Evolutionary conservation across 2,888 invertebrate genomes (phyloP), one percentile per base, ranked within the genome.

Genomic region (Metacarcinus magister): DNA sequence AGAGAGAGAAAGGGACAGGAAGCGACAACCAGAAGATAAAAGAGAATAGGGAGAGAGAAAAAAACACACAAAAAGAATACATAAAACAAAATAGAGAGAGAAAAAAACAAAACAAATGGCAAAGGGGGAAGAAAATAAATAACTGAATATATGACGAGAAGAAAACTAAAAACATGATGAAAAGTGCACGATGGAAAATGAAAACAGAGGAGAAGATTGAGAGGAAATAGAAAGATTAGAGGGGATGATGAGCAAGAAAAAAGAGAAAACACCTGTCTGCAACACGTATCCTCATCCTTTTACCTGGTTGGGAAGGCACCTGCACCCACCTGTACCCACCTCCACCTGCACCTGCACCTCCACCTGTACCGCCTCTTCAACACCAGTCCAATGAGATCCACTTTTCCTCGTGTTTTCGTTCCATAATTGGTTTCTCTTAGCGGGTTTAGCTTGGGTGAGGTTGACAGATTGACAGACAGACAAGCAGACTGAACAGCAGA

Each of bases 201-300:
- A 23, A 23, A 54, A 67, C 13, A 13, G 54, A 54, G 54, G 54
- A 54, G 54, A 13, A 19, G 13, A 67, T n/a, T 67, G 7, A 67
- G n/a, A n/a, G 67, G 67, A 67, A n/a, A 67, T 67, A n/a, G 67
- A 67, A 67, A 67, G n/a, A 67, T 67, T 7, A n/a, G 67, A n/a
- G n/a, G 23, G 67, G 67, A n/a, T 5, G n/a, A 67, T 3, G 4
- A n/a, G n/a, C 0, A n/a, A n/a, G 8, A n/a, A n/a, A 67, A 67
- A 67, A n/a, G 3, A n/a, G n/a, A n/a, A 67, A 67, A 67, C 67
- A 67, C n/a, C 67, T 67, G 67, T 67, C 67, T n/a, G 23, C n/a
- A 67, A 7, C 67, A 67, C n/a, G 19, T n/a, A 54, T 16, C 54
- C 67, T 67, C n/a, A 2, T 67, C 60, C 67, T n/a, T 67, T n/a